Conservation (phyloP, 2,888 invertebrate species). For the Drosophila parthenogenetica region DNA sequence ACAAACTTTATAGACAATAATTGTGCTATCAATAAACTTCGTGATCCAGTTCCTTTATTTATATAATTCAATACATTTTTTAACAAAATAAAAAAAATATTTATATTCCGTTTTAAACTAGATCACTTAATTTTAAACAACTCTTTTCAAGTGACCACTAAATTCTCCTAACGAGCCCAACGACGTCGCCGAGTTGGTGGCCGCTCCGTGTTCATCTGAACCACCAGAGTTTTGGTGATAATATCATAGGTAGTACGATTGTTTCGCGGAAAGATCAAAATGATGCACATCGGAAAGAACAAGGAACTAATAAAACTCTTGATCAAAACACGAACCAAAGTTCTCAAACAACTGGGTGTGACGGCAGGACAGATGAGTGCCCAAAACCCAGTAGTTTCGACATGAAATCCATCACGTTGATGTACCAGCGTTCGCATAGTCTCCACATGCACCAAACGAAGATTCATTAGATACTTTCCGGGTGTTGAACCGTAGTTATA, state of each 20-base stretch:
- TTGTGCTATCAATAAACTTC: no score
- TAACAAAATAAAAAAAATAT: no score
- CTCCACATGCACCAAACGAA: slow-evolving; percentile 92
- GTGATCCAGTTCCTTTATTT: no score
- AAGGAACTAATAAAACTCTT: slow-evolving; percentile 95
- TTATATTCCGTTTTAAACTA: no score
- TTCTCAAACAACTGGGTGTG: slow-evolving; percentile 88
- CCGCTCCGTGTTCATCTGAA: slow-evolving; percentile 88
- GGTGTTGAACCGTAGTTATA: slow-evolving; percentile 90
- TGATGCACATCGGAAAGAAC: slow-evolving; percentile 93
- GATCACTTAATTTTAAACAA: no score
- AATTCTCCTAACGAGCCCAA: background rate
- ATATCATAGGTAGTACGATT: slow-evolving; percentile 95
- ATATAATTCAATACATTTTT: no score
- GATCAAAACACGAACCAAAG: slow-evolving; percentile 90
- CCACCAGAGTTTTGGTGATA: slow-evolving; percentile 93
- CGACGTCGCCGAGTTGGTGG: background rate
- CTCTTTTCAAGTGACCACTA: no score
- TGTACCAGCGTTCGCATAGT: slow-evolving; percentile 88
- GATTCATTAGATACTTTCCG: slow-evolving; percentile 93
- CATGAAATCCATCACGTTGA: slow-evolving; percentile 13
- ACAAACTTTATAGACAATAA: no score
- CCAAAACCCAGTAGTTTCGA: slow-evolving; percentile 52
- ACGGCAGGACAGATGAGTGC: slow-evolving; percentile 90
- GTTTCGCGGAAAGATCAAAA: slow-evolving; percentile 90